Evolutionary conservation across 2,797 vertebrate genomes (phyloP).

Genomic region (Scarus forsteni): DNA sequence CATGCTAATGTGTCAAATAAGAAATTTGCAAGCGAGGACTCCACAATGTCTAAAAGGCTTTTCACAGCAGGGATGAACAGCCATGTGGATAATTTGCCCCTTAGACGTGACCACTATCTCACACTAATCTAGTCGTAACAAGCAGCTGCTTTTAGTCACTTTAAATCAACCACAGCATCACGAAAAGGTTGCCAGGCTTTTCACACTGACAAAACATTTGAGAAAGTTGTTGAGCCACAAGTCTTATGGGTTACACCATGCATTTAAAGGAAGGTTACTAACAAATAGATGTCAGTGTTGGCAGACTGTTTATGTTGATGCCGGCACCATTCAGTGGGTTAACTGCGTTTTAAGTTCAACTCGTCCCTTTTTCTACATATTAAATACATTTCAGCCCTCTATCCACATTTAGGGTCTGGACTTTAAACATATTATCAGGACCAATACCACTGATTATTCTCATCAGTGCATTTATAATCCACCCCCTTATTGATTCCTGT

Average conservation of each 20-base stretch:
- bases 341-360: not conserved
- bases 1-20: slow-evolving; percentile 21
- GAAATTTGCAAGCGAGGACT: slow-evolving; percentile 4
- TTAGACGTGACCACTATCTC: not conserved
- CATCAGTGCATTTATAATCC: too few species aligned
- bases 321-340: not conserved
- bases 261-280: not conserved
- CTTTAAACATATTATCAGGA: too few species aligned
- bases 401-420: too few species aligned
- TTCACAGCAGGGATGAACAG: slow-evolving; percentile 7
- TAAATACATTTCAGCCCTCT: not conserved
- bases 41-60: slow-evolving; percentile 23
- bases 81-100: slow-evolving; percentile 17
- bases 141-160: not conserved
- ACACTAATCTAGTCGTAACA: not conserved
- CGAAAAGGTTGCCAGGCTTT: not conserved
- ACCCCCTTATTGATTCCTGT: too few species aligned
- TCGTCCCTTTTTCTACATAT: not conserved
- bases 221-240: not conserved
- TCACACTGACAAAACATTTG: not conserved
- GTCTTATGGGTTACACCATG: not conserved
- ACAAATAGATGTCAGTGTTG: not conserved
- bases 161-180: not conserved
- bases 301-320: not conserved
- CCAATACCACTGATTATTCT: too few species aligned